A percentile compares a stretch with the other conserved stretches of the same genome.
Evolutionary conservation across 2,113 vertebrate species (phyloP).

Genomic region (Sebastes fasciatus): DNA sequence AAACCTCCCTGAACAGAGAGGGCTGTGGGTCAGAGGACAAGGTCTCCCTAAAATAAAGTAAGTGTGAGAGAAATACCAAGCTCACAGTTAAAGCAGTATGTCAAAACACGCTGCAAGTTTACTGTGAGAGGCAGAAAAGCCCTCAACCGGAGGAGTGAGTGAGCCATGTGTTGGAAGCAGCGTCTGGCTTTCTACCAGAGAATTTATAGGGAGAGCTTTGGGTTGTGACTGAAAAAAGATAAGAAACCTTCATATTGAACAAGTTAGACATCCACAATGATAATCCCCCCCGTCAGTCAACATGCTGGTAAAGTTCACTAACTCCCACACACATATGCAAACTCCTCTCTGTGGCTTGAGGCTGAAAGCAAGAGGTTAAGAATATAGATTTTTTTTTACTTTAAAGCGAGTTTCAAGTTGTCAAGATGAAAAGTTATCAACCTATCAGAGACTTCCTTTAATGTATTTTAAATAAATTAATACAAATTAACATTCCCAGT

Average conservation of each 20-base stretch:
- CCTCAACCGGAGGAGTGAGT: not conserved
- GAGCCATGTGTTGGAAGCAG: not conserved
- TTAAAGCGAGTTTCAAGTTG: not conserved
- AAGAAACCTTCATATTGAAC: not conserved
- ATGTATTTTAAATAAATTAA: not conserved
- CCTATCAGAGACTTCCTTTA: too few species aligned
- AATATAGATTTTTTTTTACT: not conserved
- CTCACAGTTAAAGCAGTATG: not conserved
- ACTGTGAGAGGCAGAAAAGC: slow-evolving; percentile 1
- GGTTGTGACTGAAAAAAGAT: not conserved
- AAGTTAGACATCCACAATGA: not conserved
- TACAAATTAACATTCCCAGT: not conserved
- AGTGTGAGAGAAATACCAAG: slow-evolving; percentile 26
- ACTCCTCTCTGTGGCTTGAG: not conserved
- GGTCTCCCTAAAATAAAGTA: slow-evolving; percentile 5
- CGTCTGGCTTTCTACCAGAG: not conserved
- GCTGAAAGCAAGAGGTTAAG: slow-evolving; percentile 2
- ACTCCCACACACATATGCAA: slow-evolving; percentile 9
- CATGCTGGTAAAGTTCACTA: not conserved
- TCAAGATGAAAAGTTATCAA: not conserved
- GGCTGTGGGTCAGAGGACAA: slow-evolving; percentile 17
- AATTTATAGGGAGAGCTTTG: not conserved
- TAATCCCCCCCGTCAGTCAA: not conserved
- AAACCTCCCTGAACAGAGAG: slow-evolving; percentile 14
- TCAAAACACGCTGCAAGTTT: not conserved